Evolutionary conservation across 92 coral and sea anemone species (phyloP).

Genomic region (Heteractis magnifica): DNA sequence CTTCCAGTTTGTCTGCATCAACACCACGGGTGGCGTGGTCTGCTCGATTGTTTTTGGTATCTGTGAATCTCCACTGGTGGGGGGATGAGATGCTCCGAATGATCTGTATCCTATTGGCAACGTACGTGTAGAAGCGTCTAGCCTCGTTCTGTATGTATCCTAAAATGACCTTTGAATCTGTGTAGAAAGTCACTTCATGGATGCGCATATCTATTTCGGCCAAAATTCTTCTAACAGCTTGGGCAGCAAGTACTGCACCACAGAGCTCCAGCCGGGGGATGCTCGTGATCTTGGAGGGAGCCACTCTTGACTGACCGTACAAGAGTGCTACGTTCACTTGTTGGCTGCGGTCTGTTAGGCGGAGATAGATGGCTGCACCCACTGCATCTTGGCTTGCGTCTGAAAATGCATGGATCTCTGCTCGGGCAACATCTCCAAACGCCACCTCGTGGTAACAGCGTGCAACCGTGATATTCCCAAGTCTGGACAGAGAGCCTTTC

Average conservation of each 20-base stretch:
- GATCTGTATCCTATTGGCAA: slow-evolving; percentile 47
- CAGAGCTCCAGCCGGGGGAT: slow-evolving; percentile 57
- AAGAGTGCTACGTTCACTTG: slow-evolving; percentile 18
- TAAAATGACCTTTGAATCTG: slow-evolving; percentile 56
- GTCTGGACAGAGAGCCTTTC: slow-evolving; percentile 15
- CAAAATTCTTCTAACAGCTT: slow-evolving; percentile 16
- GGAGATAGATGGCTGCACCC: slow-evolving; percentile 44
- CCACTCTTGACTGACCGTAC: slow-evolving; percentile 49
- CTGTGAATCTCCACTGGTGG: slow-evolving; percentile 40
- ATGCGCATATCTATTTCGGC: too few relatives aligned
- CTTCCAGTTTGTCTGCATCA: background rate
- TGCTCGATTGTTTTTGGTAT: slow-evolving; percentile 40
- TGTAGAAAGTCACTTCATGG: slow-evolving; percentile 31
- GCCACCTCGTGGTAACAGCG: slow-evolving; percentile 39
- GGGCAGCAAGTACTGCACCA: slow-evolving; percentile 37
- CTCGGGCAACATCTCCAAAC: slow-evolving; percentile 21
- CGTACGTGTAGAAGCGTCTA: slow-evolving; percentile 54
- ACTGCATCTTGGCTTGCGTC: slow-evolving; percentile 56
- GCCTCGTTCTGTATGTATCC: slow-evolving; percentile 57
- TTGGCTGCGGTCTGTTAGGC: slow-evolving; percentile 1
- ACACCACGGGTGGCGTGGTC: slow-evolving; percentile 35
- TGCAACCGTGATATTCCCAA: slow-evolving; percentile 43
- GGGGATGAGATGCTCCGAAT: slow-evolving; percentile 41
- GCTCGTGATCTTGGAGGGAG: slow-evolving; percentile 52
- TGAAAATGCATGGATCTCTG: slow-evolving; percentile 51